These are phyloP conservation scores for Bufo bufo DNA, from an alignment of 2,113 vertebrate species.

Conservation along the genomic window DNA sequence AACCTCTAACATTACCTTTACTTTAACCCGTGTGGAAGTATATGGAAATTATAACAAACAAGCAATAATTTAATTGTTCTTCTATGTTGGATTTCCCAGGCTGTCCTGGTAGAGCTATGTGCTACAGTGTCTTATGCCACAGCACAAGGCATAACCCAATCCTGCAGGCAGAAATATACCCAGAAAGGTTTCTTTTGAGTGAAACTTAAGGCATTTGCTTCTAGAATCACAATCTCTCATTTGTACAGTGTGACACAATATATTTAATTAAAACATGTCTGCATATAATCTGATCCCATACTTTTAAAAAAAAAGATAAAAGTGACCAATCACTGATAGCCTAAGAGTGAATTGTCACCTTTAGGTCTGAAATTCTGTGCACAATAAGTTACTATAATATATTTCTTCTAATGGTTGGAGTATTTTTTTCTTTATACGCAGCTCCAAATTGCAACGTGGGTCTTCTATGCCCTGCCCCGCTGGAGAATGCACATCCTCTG, in stretches of 20 bases:
- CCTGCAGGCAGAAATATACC: background rate
- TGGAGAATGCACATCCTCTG: too few species aligned
- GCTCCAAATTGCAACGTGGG: too few species aligned
- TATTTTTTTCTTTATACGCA: background rate
- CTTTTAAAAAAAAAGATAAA: background rate
- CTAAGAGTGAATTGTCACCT: background rate
- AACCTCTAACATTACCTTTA: background rate
- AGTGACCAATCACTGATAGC: background rate
- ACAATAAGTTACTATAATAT: background rate
- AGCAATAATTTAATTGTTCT: too few species aligned
- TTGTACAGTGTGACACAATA: background rate
- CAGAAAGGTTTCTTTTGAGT: background rate
- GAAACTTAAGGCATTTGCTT: constrained; percentile 18
- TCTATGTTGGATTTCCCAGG: background rate
- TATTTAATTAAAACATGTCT: constrained; percentile 1
- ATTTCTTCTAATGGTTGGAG: background rate
- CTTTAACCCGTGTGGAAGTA: background rate
- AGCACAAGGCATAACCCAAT: background rate
- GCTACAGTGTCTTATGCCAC: background rate
- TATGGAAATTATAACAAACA: background rate
- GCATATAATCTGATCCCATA: background rate
- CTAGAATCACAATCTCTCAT: background rate
- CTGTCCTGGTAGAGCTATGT: background rate
- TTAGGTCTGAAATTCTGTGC: background rate
- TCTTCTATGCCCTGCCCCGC: too few species aligned